A percentile compares a stretch with the other conserved stretches of the same genome.
Evolutionary conservation across 2,797 vertebrate genomes (phyloP).

Genomic region (Coilia nasus): DNA sequence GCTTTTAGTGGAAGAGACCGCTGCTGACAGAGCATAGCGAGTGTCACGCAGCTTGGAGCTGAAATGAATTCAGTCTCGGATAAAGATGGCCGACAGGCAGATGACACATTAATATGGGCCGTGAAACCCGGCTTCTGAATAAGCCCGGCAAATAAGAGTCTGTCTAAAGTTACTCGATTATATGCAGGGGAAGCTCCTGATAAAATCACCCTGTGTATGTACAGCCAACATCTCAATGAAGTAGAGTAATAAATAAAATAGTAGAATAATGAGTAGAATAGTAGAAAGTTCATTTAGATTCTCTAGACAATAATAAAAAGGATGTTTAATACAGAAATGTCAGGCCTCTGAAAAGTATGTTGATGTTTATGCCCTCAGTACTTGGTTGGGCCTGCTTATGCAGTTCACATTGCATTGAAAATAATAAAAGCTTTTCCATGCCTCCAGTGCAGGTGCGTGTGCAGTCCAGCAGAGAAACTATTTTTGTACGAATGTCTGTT

Average conservation of each 20-base stretch:
- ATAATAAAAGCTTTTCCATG: too few species aligned
- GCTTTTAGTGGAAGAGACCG: not conserved
- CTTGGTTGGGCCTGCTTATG: too few species aligned
- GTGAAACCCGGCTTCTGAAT: conserved; percentile 25
- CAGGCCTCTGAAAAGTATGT: too few species aligned
- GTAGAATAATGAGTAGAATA: too few species aligned
- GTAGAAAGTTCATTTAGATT: too few species aligned
- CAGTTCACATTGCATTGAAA: too few species aligned
- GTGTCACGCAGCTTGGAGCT: conserved; percentile 12
- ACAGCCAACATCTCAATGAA: too few species aligned
- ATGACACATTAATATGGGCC: conserved; percentile 34
- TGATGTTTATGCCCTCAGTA: too few species aligned
- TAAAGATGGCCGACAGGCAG: conserved; percentile 29
- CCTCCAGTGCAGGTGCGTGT: not conserved
- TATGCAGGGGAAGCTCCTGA: not conserved
- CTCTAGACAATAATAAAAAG: too few species aligned
- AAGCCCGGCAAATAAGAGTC: conserved; percentile 28
- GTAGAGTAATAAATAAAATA: too few species aligned
- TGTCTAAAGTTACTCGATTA: not conserved
- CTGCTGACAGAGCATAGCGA: not conserved
- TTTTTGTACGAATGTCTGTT: not conserved
- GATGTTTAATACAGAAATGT: too few species aligned
- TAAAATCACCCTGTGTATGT: too few species aligned
- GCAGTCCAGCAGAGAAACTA: not conserved
- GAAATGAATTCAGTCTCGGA: not conserved